Percentiles rank a stretch among this genome's conserved stretches.
phyloP scores from a whole-genome alignment of 2,888 invertebrate genomes.

The Hyalella azteca region DNA sequence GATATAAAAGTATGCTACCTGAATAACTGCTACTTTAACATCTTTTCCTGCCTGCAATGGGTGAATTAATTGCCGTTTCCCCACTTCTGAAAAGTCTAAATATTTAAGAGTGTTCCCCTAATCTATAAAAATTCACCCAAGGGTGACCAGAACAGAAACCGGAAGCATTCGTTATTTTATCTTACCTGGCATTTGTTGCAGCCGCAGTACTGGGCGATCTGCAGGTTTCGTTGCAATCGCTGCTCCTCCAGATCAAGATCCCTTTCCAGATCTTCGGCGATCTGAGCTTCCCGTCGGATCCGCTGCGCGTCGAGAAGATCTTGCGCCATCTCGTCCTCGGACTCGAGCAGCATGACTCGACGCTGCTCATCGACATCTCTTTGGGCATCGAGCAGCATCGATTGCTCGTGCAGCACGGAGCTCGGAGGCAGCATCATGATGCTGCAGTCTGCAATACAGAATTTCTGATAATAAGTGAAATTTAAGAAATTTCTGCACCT shows the following conservation, averaged over 20 bases:
- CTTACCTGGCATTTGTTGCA: constrained; percentile 54
- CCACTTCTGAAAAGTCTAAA: too few species aligned
- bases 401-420: constrained; percentile 47
- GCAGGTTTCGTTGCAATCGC: constrained; percentile 45
- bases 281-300: constrained; percentile 44
- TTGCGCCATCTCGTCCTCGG: constrained; percentile 15
- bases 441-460: constrained; percentile 3
- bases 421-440: constrained; percentile 29
- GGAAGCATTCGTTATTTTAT: too few species aligned
- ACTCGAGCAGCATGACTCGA: constrained; percentile 37
- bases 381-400: constrained; percentile 41
- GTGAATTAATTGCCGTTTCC: too few species aligned
- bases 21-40: too few species aligned
- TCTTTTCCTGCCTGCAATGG: too few species aligned
- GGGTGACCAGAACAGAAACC: too few species aligned
- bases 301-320: constrained; percentile 39
- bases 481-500: too few species aligned
- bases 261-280: constrained; percentile 45
- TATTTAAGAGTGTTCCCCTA: too few species aligned
- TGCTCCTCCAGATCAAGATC: constrained; percentile 51
- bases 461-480: too few species aligned
- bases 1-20: too few species aligned
- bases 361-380: neutral
- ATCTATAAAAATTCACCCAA: too few species aligned
- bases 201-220: constrained; percentile 55